Conservation (phyloP, 2,888 invertebrate species). For the Idaea straminata region DNA sequence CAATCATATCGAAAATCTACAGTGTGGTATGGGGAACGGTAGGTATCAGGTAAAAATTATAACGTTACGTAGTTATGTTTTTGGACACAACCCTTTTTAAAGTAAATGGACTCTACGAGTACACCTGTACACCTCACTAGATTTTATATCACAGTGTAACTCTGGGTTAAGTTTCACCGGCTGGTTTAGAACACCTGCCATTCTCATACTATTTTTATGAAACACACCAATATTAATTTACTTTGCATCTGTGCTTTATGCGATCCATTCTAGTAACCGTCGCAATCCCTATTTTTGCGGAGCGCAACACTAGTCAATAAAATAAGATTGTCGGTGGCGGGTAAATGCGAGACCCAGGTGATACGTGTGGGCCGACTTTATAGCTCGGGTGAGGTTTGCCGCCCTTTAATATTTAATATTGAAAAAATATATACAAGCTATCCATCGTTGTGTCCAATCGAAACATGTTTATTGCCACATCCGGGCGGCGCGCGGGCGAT, state of each 20-base stretch:
- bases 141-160: not conserved
- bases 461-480: slow-evolving; percentile 55
- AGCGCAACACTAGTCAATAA: slow-evolving; percentile 58
- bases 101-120: too few relatives aligned
- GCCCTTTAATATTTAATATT: slow-evolving; percentile 73
- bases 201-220: not conserved
- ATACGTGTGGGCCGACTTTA: slow-evolving; percentile 71
- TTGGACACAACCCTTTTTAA: not conserved
- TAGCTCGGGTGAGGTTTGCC: slow-evolving; percentile 68
- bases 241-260: not conserved
- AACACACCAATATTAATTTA: too few relatives aligned
- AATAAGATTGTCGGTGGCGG: slow-evolving; percentile 67
- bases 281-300: slow-evolving; percentile 3
- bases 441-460: slow-evolving; percentile 55
- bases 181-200: not conserved
- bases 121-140: too few relatives aligned
- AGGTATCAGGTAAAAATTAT: too few relatives aligned
- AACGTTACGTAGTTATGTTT: not conserved
- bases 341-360: slow-evolving; percentile 62
- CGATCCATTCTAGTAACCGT: not conserved
- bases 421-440: slow-evolving; percentile 58
- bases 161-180: not conserved
- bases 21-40: too few relatives aligned
- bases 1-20: too few relatives aligned
- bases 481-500: slow-evolving; percentile 30